Evolutionary conservation across 2,113 vertebrate genomes (phyloP), one percentile per base, ranked within the genome.

Genomic region (Cyanoramphus novaezelandiae): DNA sequence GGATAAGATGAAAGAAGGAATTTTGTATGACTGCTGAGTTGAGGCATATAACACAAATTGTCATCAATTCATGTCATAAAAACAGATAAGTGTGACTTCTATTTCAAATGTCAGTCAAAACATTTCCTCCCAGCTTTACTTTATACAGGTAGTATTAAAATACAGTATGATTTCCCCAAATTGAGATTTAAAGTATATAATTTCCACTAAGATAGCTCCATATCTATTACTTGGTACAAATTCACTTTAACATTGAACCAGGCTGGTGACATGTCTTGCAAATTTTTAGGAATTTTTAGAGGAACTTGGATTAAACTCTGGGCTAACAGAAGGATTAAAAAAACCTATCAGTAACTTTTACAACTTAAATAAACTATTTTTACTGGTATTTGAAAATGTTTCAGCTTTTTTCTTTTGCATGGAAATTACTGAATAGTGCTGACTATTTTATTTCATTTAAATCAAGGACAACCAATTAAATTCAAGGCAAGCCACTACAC

Each of bases 51-150:
- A 87, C n/a, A 81, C 15, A 50, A 50, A 71, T 67, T 89, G 25
- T 75, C 82, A 81, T 59, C 65, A 75, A 93, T 81, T 94, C 67
- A 14, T 65, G 21, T 72, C 75, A 91, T 27, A 91, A 93, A 94
- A 33, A 75, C 29, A 65, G 63, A 10, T 67, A 89, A 82, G 11
- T 13, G 41, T 50, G 88, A 64, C 47, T 85, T 89, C 65, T 75
- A 59, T 88, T 96, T 88, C 90, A 43, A 63, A 60, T 23, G 28
- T 91, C 84, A 95, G 49, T 78, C 67, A 93, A 87, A 92, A 85
- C 17, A 64, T 77, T 69, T 65, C 1, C 8, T 24, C 35, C 47
- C 31, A 63, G 29, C 31, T 80, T 62, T n/a, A 33, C 60, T 75
- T 78, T 33, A 71, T 16, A 47, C 9, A 47, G 23, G n/a, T 24